phyloP scores from a whole-genome alignment of 2,113 vertebrate species.

The Melanerpes formicivorus region DNA sequence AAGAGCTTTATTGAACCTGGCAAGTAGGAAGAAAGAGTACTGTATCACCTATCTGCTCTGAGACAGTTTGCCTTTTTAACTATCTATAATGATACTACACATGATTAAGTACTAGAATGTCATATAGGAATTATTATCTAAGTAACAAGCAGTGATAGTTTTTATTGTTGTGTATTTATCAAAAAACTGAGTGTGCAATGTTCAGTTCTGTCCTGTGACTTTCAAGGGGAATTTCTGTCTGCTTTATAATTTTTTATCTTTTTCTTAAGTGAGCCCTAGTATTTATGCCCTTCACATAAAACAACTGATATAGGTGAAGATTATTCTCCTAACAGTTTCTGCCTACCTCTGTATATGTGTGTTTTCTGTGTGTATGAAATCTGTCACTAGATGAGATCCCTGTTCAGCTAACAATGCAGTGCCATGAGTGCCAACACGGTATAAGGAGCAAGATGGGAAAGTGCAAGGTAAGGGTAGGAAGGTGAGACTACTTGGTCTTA shows the following conservation, averaged over 20 bases:
- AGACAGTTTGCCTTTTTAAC: not conserved
- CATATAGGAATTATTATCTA: not conserved
- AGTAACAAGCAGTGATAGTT: not conserved
- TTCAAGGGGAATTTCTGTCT: not conserved
- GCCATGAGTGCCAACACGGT: not conserved
- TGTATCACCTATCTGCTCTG: not conserved
- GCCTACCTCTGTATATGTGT: fast-evolving
- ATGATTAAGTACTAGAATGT: not conserved
- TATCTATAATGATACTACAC: not conserved
- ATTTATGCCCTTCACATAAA: not conserved
- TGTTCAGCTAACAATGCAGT: not conserved
- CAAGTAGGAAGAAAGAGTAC: not conserved
- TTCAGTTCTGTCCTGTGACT: not conserved
- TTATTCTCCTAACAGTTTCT: not conserved
- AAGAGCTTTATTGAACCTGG: not conserved
- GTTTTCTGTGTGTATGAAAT: not conserved
- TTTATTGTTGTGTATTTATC: not conserved
- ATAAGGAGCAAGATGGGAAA: not conserved
- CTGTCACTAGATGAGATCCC: not conserved
- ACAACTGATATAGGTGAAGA: not conserved
- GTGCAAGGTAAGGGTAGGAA: not conserved
- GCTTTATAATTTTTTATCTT: not conserved
- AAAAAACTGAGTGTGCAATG: not conserved
- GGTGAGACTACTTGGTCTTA: not conserved
- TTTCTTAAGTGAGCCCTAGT: not conserved